Base-by-base conservation (phyloP, 1,140 invertebrate genomes). In the Eciton burchellii region DNA sequence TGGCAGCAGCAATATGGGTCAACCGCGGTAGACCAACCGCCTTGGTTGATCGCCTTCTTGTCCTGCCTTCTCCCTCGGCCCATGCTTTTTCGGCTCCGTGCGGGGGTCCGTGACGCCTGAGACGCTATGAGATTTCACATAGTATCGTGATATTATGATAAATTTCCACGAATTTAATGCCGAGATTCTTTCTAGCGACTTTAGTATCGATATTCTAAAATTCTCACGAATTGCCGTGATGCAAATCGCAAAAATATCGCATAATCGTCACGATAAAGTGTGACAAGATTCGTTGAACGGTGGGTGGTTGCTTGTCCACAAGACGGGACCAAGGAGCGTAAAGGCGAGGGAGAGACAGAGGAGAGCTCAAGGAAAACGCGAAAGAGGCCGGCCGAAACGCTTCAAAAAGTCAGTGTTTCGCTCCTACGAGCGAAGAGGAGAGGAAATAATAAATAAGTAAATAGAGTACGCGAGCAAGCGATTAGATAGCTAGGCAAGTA, bases 21-120 rank as follows among this genome's bases (percentile, higher is more conserved):
- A 79, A 24, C 94, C 89, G 89, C 94, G 94, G 91, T 92, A 92
- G 91, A 90, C 90, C 85, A 76, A n/a, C 56, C 84, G 65, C 65
- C 41, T n/a, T n/a, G 8, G 9, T 24, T 76, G 60, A 26, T 47
- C 71, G 14, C 57, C 52, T 29, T 70, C 47, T 81, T 8, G 26
- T 71, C 74, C 68, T 73, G 59, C 68, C 60, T 63, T 47, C 73
- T 84, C 83, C 84, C 84, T 79, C 47, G 21, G 54, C 43, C 54
- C 76, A 56, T 70, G 86, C 73, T 84, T 83, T 62, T 56, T 56
- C 43, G 41, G 62, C 24, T 21, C 19, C 21, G 47, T 21, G 49
- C 26, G 8, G 29, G 1, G 14, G 24, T 5, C 3, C 63, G 21
- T 35, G 59, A 43, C 49, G 2, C 19, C 29, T 19, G n/a, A 57